A percentile compares a stretch with the other conserved stretches of the same genome.
phyloP scores from a whole-genome alignment of 2,113 vertebrate species.

The Alligator mississippiensis region DNA sequence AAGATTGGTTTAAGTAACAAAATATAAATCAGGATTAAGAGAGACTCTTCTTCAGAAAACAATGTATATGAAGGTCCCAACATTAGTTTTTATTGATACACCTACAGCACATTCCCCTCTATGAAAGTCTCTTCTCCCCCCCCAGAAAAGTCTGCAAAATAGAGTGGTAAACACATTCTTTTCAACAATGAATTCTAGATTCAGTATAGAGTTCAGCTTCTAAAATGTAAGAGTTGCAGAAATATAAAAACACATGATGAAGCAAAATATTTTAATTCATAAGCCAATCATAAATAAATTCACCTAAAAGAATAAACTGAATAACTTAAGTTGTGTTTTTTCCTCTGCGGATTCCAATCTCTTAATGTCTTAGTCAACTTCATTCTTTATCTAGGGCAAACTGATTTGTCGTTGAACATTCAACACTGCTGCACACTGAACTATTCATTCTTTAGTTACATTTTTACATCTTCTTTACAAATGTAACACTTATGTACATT shows the following conservation, averaged over 20 bases:
- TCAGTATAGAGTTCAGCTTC: slow-evolving; percentile 13
- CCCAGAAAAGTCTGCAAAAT: slow-evolving; percentile 26
- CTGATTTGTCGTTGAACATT: slow-evolving; percentile 72
- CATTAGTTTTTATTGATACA: not conserved
- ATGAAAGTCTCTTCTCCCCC: slow-evolving; percentile 7
- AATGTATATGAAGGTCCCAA: not conserved
- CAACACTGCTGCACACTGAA: slow-evolving; percentile 72
- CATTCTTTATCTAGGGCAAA: slow-evolving; percentile 74
- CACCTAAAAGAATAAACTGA: slow-evolving; percentile 92
- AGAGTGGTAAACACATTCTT: slow-evolving; percentile 32
- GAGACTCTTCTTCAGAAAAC: not conserved
- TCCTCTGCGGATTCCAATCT: slow-evolving; percentile 64
- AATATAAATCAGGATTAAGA: slow-evolving; percentile 25
- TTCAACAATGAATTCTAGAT: slow-evolving; percentile 20
- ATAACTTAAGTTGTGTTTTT: slow-evolving; percentile 83
- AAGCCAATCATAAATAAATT: slow-evolving; percentile 97
- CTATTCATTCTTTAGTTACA: slow-evolving; percentile 80
- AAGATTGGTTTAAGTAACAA: slow-evolving; percentile 43
- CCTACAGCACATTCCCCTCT: slow-evolving; percentile 11
- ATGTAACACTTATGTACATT: slow-evolving; percentile 82
- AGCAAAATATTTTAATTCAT: slow-evolving; percentile 92
- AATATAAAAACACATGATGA: slow-evolving; percentile 69
- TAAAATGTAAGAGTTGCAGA: slow-evolving; percentile 57
- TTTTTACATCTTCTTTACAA: slow-evolving; percentile 88
- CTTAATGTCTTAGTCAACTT: slow-evolving; percentile 68